These are phyloP conservation scores for Drosophila differens DNA, from an alignment of 2,888 invertebrate species.

Conservation along the genomic window DNA sequence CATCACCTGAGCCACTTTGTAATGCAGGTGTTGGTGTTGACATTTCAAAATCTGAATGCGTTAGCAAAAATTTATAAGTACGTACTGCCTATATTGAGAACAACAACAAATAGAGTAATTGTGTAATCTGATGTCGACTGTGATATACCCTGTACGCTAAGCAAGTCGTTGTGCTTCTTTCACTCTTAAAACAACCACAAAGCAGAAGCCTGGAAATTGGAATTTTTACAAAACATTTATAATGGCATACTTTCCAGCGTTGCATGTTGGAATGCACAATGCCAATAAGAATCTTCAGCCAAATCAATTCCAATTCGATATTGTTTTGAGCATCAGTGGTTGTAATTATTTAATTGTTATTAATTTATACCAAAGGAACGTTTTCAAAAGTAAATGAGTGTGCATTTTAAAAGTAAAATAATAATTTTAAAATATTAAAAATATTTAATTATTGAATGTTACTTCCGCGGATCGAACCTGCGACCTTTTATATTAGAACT, in stretches of 20 bases:
- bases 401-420: background rate
- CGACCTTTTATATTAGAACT: background rate
- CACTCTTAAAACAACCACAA: background rate
- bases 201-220: background rate
- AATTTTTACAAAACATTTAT: background rate
- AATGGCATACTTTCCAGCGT: slow-evolving; percentile 13
- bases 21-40: slow-evolving; percentile 76
- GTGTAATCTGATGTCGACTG: background rate
- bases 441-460: background rate
- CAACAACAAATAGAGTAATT: background rate
- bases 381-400: background rate
- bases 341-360: background rate
- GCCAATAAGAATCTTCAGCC: background rate
- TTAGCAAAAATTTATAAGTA: slow-evolving; percentile 60
- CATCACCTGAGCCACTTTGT: slow-evolving; percentile 70
- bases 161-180: background rate
- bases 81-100: slow-evolving; percentile 44
- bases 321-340: background rate
- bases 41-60: slow-evolving; percentile 76
- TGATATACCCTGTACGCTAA: slow-evolving; percentile 1
- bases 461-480: background rate
- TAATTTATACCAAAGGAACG: background rate
- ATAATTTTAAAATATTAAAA: background rate
- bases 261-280: no score
- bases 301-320: background rate